Evolutionary conservation across 2,888 invertebrate genomes (phyloP), one percentile per base, ranked within the genome.

Genomic region (Calameuta idolon): DNA sequence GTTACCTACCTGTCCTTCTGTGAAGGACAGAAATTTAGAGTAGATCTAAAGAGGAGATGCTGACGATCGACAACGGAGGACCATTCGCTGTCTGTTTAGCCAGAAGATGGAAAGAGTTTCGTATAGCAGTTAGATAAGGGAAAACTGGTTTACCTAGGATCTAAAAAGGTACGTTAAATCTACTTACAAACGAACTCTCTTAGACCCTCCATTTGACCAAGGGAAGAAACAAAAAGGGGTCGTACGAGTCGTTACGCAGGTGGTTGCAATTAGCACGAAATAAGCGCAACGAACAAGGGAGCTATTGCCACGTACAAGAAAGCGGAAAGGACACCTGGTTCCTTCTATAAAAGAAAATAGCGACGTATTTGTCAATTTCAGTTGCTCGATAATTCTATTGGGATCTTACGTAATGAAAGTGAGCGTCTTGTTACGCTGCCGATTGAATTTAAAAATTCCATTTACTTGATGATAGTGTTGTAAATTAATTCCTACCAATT

Each of bases 191-290:
- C 23, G 55, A 55, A 55, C 23, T 55, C 23, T 23, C 1, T 23
- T 23, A 55, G 55, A 23, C 55, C 0, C 23, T 55, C 1, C 55
- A 23, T 55, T 55, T 55, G 55, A 23, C 9, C 9, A 55, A 55
- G 23, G 23, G 23, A 55, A 23, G 55, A 55, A 55, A 55, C 55
- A 55, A 55, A 23, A 23, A 55, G 15, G 15, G 74, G 75, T 74
- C 68, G 76, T 77, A 78, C 71, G 76, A 76, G 76, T 68, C 23
- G 78, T 75, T 69, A 76, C 69, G 75, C 76, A 75, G 75, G 68
- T 78, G 75, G 78, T 79, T 76, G 78, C 76, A 79, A 80, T 80
- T 80, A 80, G 76, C 35, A 73, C 75, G 79, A 75, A 78, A 75
- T 76, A 80, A 80, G 23, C 23, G 23, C 23, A 55, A 23, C 55